A percentile compares a stretch with the other conserved stretches of the same genome.
phyloP scores from a whole-genome alignment of 2,113 vertebrate genomes.

The Tragulus kanchil region DNA sequence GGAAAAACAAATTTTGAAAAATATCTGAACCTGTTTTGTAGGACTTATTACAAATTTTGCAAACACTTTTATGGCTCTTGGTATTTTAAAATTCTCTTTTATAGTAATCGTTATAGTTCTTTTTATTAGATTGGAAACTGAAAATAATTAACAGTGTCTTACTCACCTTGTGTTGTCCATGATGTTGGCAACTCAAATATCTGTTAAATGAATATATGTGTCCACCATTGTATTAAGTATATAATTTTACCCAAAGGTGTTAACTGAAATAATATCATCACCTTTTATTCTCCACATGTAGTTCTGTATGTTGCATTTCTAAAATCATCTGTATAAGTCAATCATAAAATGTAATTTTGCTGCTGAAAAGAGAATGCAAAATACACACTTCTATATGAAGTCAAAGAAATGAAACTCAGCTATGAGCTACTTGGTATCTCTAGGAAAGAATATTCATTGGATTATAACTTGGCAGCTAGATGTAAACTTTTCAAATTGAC shows the following conservation, averaged over 20 bases:
- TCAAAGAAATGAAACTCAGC: not conserved
- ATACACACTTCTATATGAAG: not conserved
- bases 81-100: not conserved
- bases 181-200: not conserved
- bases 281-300: not conserved
- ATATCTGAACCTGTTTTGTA: not conserved
- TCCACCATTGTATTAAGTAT: not conserved
- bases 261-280: not conserved
- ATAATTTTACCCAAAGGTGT: not conserved
- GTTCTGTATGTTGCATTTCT: not conserved
- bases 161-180: not conserved
- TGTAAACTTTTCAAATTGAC: not conserved
- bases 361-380: not conserved
- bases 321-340: not conserved
- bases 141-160: not conserved
- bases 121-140: not conserved
- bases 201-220: not conserved
- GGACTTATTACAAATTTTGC: not conserved
- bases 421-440: not conserved
- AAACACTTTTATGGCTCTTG: not conserved
- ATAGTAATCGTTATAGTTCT: not conserved
- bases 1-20: not conserved
- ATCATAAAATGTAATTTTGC: not conserved
- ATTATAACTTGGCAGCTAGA: not conserved
- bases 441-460: not conserved